Evolutionary conservation across 2,888 invertebrate species (phyloP), one percentile per base, ranked within the genome.

Genomic region (Troides helena): DNA sequence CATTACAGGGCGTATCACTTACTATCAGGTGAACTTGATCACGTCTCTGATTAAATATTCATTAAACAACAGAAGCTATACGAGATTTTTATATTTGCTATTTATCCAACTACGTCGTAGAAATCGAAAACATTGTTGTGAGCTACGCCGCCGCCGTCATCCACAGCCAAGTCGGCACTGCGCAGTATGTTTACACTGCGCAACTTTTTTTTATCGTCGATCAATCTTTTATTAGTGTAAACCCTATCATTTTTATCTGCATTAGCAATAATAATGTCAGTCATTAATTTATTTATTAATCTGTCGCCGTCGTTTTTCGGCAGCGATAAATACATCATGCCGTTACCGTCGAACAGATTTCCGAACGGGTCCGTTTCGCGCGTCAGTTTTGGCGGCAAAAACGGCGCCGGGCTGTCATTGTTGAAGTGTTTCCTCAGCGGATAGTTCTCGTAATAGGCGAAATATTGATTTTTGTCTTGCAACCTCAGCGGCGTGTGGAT

Each of bases 291-390:
- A 21, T 69, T 65, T 18, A 65, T 56, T 46, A 62, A 57, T 62
- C 65, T 62, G 18, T 66, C 62, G 10, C 62, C 66, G 8, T 70
- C 59, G 12, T 62, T 59, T 36, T 58, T 25, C 5, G 70, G 66
- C 7, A 36, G 10, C 23, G 70, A 66, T 21, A 70, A 59, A 53
- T 56, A 50, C 18, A 67, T 23, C 70, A 70, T 70, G 10, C 63
- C 70, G 18, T 70, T 66, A 5, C 25, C 39, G 53, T 70, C 63
- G n/a, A 67, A 70, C 2, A 62, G 39, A n/a, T 63, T 67, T 67
- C 63, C 70, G 50, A 67, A 58, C 58, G 65, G 50, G 53, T 63
- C 43, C 17, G 12, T 57, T 8, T 39, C 58, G 18, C 68, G 25
- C 21, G 46, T 56, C 23, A 4, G 17, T 58, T 66, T 70, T 67